Base-by-base conservation (phyloP, 2,797 vertebrate species). In the Poecilia gillii region DNA sequence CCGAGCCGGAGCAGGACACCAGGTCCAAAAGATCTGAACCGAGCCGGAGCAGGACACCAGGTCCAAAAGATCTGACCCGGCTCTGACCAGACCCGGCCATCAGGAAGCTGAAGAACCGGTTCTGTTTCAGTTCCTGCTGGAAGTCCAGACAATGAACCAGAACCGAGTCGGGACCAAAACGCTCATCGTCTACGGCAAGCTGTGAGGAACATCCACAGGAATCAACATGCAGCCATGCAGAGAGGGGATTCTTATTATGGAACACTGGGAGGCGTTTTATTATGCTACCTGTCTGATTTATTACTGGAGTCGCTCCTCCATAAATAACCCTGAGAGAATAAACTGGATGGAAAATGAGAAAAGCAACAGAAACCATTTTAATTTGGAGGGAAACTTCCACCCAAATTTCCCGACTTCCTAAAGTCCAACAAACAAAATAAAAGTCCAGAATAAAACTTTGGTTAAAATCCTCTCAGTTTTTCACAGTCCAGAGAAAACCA, bases 1-100 rank as follows among this genome's bases (percentile, higher is more conserved):
- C 4, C 16, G 47, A 14, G 4, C 16, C 0, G 1, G 43, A 53
- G 23, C 51, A 25, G 51, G 51, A 3, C 51, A 49, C 0, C 4
- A 8, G 6, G 23, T 25, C 18, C 47, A 51, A 49, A 49, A 6
- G 47, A 14, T 49, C 43, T 43, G 43, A 43, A 43, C 41, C 41
- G 6, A 4, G 5, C 36, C 36, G 36, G 36, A 36, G 39, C 39
- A 39, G 39, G 39, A 39, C 39, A 39, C 39, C 39, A 39, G 36
- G 36, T 36, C 36, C 36, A 36, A 36, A 31, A 31, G 31, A 47
- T 6, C 46, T 0, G 77, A 86, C 73, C 84, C 23, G 33, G 83
- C 83, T 73, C 82, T 78, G 88, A 45, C 49, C 81, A 45, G 84
- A 84, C 82, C 74, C 86, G 51, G 81, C 76, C 46, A 88, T 84